phyloP scores from a whole-genome alignment of 2,888 invertebrate species.

The Rhabditoides inermis region DNA sequence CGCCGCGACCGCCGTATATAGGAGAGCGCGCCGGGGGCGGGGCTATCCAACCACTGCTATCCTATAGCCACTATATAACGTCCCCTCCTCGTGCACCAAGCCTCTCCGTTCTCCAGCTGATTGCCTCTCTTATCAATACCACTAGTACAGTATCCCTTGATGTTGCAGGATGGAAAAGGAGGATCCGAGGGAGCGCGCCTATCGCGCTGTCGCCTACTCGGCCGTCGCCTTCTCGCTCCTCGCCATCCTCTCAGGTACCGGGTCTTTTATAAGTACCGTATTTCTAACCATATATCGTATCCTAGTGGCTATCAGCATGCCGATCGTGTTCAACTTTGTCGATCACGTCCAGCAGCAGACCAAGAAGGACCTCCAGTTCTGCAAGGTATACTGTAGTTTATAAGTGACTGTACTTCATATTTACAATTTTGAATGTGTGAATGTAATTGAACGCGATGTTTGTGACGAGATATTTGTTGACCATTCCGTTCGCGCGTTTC shows the following conservation, averaged over 20 bases:
- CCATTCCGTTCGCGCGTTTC: no score
- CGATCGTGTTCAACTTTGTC: constrained; percentile 51
- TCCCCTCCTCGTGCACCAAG: background rate
- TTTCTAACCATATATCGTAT: constrained; percentile 5
- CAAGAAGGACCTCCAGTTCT: constrained; percentile 45
- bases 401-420: no score
- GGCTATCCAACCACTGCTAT: no score
- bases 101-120: no score
- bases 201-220: constrained; percentile 50
- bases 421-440: background rate
- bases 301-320: constrained; percentile 51
- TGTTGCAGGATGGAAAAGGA: constrained; percentile 22
- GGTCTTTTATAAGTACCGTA: background rate
- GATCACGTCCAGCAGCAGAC: constrained; percentile 51
- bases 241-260: constrained; percentile 36
- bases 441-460: no score
- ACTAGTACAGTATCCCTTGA: no score
- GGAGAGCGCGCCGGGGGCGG: no score
- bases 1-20: no score
- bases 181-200: constrained; percentile 47
- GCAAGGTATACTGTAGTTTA: no score
- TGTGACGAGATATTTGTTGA: no score
- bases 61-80: background rate
- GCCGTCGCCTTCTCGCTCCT: constrained; percentile 50
- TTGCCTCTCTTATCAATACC: no score